Evolutionary conservation across 1,140 invertebrate species (phyloP).

Genomic region (Lucilia cuprina): DNA sequence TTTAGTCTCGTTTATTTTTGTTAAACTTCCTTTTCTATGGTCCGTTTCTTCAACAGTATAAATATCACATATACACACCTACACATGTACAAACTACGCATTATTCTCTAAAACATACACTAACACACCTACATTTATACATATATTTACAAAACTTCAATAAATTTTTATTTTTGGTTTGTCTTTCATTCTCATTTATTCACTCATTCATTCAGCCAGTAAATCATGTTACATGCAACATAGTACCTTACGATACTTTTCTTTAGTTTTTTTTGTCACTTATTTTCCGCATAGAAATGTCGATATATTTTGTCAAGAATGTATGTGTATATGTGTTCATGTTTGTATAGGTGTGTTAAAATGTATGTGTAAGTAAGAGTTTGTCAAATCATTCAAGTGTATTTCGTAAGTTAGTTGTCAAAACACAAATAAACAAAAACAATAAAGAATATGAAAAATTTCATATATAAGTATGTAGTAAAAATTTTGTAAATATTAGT

Average conservation of each 20-base stretch:
- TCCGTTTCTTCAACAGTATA: not conserved
- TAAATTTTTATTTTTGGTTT: constrained; percentile 1
- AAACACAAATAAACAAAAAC: constrained; percentile 17
- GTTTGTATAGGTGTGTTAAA: not conserved
- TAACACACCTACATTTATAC: not conserved
- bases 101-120: not conserved
- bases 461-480: not conserved
- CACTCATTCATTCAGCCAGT: not conserved
- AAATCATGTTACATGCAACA: constrained; percentile 1
- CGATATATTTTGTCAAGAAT: too few species aligned
- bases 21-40: not conserved
- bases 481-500: constrained; percentile 22
- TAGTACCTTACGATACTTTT: too few species aligned
- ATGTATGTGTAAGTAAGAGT: not conserved
- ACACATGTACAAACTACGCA: not conserved
- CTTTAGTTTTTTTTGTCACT: too few species aligned
- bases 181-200: not conserved
- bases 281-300: too few species aligned
- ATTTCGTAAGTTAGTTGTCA: constrained; percentile 23
- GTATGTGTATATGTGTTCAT: too few species aligned
- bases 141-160: not conserved
- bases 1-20: too few species aligned
- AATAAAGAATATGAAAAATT: not conserved
- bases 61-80: not conserved
- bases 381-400: constrained; percentile 22